A percentile compares a stretch with the other conserved stretches of the same genome.
phyloP scores from a whole-genome alignment of 2,113 vertebrate species.

The Ceratotherium simum region DNA sequence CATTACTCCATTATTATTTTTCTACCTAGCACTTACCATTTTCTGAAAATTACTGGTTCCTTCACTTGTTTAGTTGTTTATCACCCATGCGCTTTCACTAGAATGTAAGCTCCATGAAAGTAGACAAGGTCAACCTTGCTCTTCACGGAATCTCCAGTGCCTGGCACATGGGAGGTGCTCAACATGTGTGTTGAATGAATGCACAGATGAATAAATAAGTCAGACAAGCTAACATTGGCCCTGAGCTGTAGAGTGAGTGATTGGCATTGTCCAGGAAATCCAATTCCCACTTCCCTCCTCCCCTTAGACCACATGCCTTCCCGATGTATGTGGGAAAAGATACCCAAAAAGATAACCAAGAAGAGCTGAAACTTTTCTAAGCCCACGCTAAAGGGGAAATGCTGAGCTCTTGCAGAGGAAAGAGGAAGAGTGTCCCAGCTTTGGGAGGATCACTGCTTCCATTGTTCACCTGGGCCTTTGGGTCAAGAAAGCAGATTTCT shows the following conservation, averaged over 20 bases:
- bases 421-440: not conserved
- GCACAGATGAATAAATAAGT: slow-evolving; percentile 14
- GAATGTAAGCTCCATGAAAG: not conserved
- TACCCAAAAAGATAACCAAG: slow-evolving; percentile 67
- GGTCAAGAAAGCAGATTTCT: slow-evolving; percentile 71
- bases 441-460: not conserved
- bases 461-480: slow-evolving; percentile 51
- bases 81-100: not conserved
- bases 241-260: slow-evolving; percentile 12
- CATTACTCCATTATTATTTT: not conserved
- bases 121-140: not conserved
- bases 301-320: slow-evolving; percentile 45
- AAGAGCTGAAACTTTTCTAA: slow-evolving; percentile 52
- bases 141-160: not conserved
- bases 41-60: not conserved
- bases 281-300: slow-evolving; percentile 37
- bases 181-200: not conserved
- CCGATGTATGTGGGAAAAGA: slow-evolving; percentile 80
- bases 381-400: not conserved
- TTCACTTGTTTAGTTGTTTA: not conserved
- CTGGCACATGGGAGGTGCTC: not conserved
- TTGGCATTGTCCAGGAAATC: slow-evolving; percentile 62
- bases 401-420: not conserved
- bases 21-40: not conserved
- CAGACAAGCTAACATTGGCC: not conserved